Evolutionary conservation across 2,797 vertebrate genomes (phyloP), one percentile per base, ranked within the genome.

Genomic region (Pelochelys cantorii): DNA sequence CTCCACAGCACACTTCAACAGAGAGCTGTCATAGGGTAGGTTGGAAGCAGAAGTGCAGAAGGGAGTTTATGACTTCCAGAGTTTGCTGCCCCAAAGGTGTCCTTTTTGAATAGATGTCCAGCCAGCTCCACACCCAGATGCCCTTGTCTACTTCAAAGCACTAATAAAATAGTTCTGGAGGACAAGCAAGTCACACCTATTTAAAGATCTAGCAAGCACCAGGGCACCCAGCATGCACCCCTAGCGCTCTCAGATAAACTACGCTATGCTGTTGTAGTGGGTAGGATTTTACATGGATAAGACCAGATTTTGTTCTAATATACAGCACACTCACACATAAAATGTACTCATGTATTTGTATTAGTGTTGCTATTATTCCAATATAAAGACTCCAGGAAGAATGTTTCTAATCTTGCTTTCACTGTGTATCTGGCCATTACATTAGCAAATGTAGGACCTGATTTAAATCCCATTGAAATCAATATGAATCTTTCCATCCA

Each of bases 91-190:
- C 60, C 60, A 65, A 31, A 65, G 60, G 12, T 65, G 25, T 31
- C 60, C 60, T 11, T 65, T 65, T 13, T 2, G 60, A 14, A 31
- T 31, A 65, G 29, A 31, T 29, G 27, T 25, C 27, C 31, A 29
- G 60, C 31, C 22, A 68, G 82, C 25, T 84, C 29, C n/a, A 20
- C 11, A 3, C 52, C 18, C 48, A 20, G 5, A 55, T 92, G 13
- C 74, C 1, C 2, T n/a, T 65, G 29, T 4, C 8, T 0, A 0
- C 23, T 53, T 5, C 37, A 81, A 79, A 92, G 42, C 2, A 14
- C 22, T 20, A 1, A 1, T 31, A n/a, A 31, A 89, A 25, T 14
- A 90, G 5, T 12, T 18, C 5, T 83, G 15, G 53, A 37, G 6
- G 52, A 90, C 78, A 79, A 17, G 7, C 48, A 88, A 27, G 3